Conservation (phyloP, 2,797 vertebrate species). For the Harpagifer antarcticus region DNA sequence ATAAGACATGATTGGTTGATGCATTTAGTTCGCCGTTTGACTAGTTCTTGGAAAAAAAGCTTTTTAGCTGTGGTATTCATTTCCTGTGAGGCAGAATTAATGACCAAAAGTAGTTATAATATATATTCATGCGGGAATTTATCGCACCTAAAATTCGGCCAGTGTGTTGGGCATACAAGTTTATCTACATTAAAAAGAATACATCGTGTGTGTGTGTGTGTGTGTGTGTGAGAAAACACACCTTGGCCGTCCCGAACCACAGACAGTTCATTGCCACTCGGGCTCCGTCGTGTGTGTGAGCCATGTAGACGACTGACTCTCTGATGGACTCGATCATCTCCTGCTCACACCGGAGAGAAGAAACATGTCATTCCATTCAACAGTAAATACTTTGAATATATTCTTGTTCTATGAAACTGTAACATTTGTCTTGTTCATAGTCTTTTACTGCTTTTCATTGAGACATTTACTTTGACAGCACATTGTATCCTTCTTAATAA, state of each 20-base stretch:
- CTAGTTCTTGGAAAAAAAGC: too few relatives aligned
- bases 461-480: not conserved
- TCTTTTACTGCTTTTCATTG: not conserved
- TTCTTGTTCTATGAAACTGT: not conserved
- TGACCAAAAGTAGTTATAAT: too few relatives aligned
- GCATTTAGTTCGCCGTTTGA: too few relatives aligned
- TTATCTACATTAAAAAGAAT: too few relatives aligned
- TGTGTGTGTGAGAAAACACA: constrained; percentile 42
- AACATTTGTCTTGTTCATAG: not conserved
- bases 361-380: not conserved
- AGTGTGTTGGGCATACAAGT: too few relatives aligned
- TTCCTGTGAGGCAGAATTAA: too few relatives aligned
- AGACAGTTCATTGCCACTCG: constrained; percentile 95
- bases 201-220: not conserved
- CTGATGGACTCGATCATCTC: constrained; percentile 97
- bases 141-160: too few relatives aligned
- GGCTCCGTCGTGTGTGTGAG: constrained; percentile 95
- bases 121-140: too few relatives aligned
- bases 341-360: constrained; percentile 67
- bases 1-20: too few relatives aligned
- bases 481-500: not conserved
- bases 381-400: not conserved
- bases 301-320: constrained; percentile 94
- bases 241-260: constrained; percentile 97
- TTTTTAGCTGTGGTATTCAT: too few relatives aligned